phyloP scores from a whole-genome alignment of 1,140 invertebrate genomes.

The Gonioctena quinquepunctata region DNA sequence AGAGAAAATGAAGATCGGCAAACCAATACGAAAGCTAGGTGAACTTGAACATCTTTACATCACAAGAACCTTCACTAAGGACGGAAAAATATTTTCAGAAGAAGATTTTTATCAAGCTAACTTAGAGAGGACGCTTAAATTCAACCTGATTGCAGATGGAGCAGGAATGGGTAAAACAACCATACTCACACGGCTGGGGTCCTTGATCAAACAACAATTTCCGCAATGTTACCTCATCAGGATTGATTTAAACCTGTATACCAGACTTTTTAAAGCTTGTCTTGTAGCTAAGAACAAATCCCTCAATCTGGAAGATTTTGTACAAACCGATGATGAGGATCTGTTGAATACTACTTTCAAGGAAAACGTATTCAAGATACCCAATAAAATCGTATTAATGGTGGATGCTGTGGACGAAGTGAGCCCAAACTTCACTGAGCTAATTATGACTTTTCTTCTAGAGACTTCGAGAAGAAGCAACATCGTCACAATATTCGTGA shows the following conservation, averaged over 20 bases:
- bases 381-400: not conserved
- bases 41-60: not conserved
- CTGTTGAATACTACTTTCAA: not conserved
- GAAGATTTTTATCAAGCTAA: not conserved
- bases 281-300: not conserved
- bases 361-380: not conserved
- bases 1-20: not conserved
- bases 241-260: not conserved
- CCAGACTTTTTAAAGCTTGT: not conserved
- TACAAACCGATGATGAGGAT: not conserved
- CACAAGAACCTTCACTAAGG: not conserved
- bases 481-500: not conserved
- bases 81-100: not conserved
- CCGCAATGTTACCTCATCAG: not conserved
- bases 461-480: not conserved
- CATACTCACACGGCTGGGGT: not conserved
- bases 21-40: not conserved
- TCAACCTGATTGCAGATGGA: not conserved
- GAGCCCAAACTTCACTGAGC: not conserved
- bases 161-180: not conserved
- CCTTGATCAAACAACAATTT: not conserved
- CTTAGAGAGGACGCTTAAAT: not conserved
- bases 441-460: not conserved
- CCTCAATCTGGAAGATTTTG: not conserved
- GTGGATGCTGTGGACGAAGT: slow-evolving; percentile 1